phyloP scores from a whole-genome alignment of 2,888 invertebrate species.

The Ophion ventricosus region DNA sequence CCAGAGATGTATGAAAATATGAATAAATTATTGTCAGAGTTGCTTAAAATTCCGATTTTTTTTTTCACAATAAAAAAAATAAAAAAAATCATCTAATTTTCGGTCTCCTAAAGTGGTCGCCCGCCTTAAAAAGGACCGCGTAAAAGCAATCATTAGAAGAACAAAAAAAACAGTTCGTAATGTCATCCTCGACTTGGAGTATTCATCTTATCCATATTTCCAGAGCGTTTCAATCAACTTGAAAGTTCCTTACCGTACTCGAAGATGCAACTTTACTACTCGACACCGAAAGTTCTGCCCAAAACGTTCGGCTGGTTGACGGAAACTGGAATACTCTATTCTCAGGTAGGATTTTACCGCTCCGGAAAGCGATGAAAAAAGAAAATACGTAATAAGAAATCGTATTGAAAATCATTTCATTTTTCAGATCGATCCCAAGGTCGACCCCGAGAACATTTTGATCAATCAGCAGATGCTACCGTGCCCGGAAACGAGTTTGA shows the following conservation, averaged over 20 bases:
- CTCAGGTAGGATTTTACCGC: conserved; percentile 86
- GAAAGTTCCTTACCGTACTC: conserved; percentile 91
- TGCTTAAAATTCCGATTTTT: too few species aligned
- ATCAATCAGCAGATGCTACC: conserved; percentile 78
- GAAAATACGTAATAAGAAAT: background rate
- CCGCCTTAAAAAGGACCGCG: too few species aligned
- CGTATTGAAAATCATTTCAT: background rate
- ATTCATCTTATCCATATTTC: background rate
- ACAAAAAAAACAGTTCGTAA: too few species aligned
- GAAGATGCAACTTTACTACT: conserved; percentile 90
- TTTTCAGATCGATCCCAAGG: conserved; percentile 71
- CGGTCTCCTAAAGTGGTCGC: too few species aligned
- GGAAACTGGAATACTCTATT: conserved; percentile 92
- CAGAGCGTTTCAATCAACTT: conserved; percentile 88
- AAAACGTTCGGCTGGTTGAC: conserved; percentile 95
- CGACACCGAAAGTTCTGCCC: conserved; percentile 88
- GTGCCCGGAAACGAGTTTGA: conserved; percentile 80
- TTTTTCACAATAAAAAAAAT: too few species aligned
- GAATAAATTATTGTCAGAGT: too few species aligned
- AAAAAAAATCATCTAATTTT: too few species aligned
- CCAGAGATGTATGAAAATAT: too few species aligned
- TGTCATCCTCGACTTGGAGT: background rate
- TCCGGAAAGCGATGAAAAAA: background rate
- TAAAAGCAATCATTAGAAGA: too few species aligned
- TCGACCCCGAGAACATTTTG: conserved; percentile 80